Evolutionary conservation across 1,140 invertebrate genomes (phyloP), one percentile per base, ranked within the genome.

Genomic region (Rhopalosiphum padi): DNA sequence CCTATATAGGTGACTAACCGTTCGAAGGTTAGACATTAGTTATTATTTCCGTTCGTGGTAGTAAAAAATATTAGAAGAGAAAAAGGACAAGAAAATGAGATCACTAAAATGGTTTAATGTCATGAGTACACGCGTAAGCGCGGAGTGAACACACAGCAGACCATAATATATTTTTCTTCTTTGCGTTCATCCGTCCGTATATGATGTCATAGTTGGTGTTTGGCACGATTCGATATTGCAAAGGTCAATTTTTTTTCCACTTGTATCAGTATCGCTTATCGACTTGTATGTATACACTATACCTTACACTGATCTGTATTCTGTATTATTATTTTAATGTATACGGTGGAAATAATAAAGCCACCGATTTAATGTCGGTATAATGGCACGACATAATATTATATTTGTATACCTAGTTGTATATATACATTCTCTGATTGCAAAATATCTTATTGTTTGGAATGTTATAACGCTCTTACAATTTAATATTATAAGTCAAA

Each of bases 181-280:
- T 46, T 8, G 30, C 55, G 89, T 68, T 91, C 43, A 22, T 83
- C 46, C n/a, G 46, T 48, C n/a, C 91, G 90, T 30, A 92, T 85
- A 92, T 85, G 91, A 83, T 83, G 68, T 53, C 91, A 83, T 48
- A 82, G 43, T 41, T 35, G n/a, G 82, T 53, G 35, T 85, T 55
- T 93, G 35, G 82, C 91, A 93, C 91, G 91, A 93, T 93, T 93
- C 18, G 91, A 51, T 43, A 86, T 51, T 43, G 48, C 30, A 93
- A 93, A 93, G 91, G 91, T 93, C 91, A 93, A 85, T 82, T 92
- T 51, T 82, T 91, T 90, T 30, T 25, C 25, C 37, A 90, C 37
- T 60, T 30, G 89, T 46, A 68, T 68, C 41, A 55, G 23, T 55
- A 37, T 89, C 37, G 51, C 25, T 51, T 51, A 89, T 55, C 25